Percentiles rank a stretch among this genome's conserved stretches.
These are phyloP conservation scores for Neostethus bicornis DNA, from an alignment of 2,797 vertebrate genomes.

Conservation along the genomic window DNA sequence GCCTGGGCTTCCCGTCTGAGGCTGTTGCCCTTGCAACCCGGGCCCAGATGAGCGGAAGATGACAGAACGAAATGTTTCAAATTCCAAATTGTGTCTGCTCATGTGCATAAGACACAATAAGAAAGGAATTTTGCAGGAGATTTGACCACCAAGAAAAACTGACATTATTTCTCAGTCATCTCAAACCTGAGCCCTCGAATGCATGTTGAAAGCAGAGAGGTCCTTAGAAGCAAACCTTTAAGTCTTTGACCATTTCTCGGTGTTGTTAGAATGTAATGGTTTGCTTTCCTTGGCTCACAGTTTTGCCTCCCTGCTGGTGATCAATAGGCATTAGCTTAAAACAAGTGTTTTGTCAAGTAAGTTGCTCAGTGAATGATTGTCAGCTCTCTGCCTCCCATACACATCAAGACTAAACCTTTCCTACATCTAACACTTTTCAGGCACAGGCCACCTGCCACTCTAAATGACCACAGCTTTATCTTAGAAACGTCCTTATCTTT, in stretches of 20 bases:
- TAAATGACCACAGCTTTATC: background rate
- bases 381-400: constrained; percentile 33
- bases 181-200: background rate
- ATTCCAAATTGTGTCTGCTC: too few species aligned
- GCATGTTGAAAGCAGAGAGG: background rate
- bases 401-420: constrained; percentile 25
- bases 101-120: too few species aligned
- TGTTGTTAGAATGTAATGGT: constrained; percentile 21
- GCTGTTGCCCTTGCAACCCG: too few species aligned
- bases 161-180: background rate
- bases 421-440: constrained; percentile 3
- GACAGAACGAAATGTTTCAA: too few species aligned
- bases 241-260: constrained; percentile 1
- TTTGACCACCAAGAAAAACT: too few species aligned
- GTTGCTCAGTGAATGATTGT: constrained; percentile 49
- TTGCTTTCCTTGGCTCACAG: constrained; percentile 45
- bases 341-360: constrained; percentile 54
- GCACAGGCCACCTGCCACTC: constrained; percentile 5
- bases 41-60: too few species aligned
- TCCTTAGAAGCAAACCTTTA: background rate
- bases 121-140: too few species aligned
- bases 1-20: too few species aligned
- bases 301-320: constrained; percentile 38
- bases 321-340: constrained; percentile 57
- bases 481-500: background rate